Conservation (phyloP, 2,797 vertebrate species). For the Eidolon dupreanum region DNA sequence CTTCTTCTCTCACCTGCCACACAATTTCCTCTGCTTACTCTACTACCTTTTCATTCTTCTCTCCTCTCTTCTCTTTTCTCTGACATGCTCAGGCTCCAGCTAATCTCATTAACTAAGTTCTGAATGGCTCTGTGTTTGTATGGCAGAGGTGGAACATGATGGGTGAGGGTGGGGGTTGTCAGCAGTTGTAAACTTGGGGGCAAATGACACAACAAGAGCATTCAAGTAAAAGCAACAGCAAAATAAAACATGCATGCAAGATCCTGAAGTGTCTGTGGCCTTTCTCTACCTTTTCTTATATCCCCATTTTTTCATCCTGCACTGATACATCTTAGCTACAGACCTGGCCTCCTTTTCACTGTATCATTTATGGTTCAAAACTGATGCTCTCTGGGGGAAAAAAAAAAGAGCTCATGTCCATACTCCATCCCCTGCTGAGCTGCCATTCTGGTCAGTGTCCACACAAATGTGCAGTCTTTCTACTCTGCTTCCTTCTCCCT, state of each 20-base stretch:
- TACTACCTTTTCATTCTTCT: neutral
- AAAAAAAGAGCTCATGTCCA: neutral
- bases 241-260: neutral
- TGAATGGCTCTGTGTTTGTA: too few species aligned
- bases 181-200: too few species aligned
- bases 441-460: neutral
- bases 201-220: too few species aligned
- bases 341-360: neutral
- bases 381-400: neutral
- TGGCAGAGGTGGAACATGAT: too few species aligned
- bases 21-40: neutral
- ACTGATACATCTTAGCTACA: neutral
- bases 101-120: too few species aligned
- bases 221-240: neutral
- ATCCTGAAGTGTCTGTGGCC: too few species aligned
- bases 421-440: neutral
- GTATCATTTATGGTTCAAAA: neutral
- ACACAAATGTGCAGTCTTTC: too few species aligned
- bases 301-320: neutral
- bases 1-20: neutral
- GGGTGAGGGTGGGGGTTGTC: too few species aligned
- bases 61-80: neutral
- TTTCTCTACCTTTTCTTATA: neutral
- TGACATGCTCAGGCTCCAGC: neutral
- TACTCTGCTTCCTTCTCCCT: rapidly evolving